Evolutionary conservation across 2,888 invertebrate species (phyloP).

Genomic region (Epirrita christyi): DNA sequence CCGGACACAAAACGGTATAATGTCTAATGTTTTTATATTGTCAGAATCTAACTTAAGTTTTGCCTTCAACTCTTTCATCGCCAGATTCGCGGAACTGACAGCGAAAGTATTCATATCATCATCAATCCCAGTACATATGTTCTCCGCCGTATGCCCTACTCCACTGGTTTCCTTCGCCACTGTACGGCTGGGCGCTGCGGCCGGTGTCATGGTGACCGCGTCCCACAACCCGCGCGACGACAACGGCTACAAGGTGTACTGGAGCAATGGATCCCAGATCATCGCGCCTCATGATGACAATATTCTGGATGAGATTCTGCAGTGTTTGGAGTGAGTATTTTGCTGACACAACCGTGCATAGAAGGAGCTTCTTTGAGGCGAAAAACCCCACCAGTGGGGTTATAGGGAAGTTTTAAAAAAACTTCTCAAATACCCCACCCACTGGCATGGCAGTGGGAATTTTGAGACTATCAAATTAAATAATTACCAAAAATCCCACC

Average conservation of each 20-base stretch:
- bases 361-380: too few relatives aligned
- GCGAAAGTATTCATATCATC: slow-evolving; percentile 92
- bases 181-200: slow-evolving; percentile 88
- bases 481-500: too few relatives aligned
- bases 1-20: too few relatives aligned
- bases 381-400: too few relatives aligned
- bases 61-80: too few relatives aligned
- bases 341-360: too few relatives aligned
- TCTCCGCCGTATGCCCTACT: slow-evolving; percentile 93
- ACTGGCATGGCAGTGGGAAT: too few relatives aligned
- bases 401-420: too few relatives aligned
- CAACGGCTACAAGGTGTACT: slow-evolving; percentile 99
- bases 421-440: too few relatives aligned
- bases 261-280: slow-evolving; percentile 97
- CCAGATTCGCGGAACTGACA: slow-evolving; percentile 94
- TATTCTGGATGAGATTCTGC: slow-evolving; percentile 91
- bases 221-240: slow-evolving; percentile 98
- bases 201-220: slow-evolving; percentile 97
- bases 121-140: slow-evolving; percentile 92
- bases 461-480: too few relatives aligned
- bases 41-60: too few relatives aligned
- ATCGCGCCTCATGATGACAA: slow-evolving; percentile 95
- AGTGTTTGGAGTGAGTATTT: slow-evolving; percentile 86
- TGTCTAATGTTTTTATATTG: too few relatives aligned
- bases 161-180: slow-evolving; percentile 97